Base-by-base conservation (phyloP, 1,140 invertebrate genomes). In the Halotydeus destructor region DNA sequence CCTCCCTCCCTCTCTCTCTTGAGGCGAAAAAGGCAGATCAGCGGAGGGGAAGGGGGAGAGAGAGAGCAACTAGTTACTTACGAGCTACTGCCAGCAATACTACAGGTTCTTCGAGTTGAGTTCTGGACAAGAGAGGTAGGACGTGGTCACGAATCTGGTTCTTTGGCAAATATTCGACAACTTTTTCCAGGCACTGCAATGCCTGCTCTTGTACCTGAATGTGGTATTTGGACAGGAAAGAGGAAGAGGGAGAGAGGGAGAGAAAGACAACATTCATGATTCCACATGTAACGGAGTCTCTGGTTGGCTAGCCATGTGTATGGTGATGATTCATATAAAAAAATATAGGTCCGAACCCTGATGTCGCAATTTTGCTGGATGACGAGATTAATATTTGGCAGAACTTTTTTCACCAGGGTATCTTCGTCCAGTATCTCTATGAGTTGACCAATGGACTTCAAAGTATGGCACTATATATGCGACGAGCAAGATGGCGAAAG, bases 131-230 rank as follows among this genome's bases (percentile, higher is more conserved):
- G 39, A 93, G 67, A 1, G 85, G 86, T 48, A 94, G 66, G 0
- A 96, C 80, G 48, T 88, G 78, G 50, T 93, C 86, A 46, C 88
- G 71, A 34, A 94, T 82, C 55, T 81, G 74, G 35, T 73, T 70
- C 49, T 81, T 76, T 48, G 93, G 84, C 42, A 96, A 63, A 39
- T 81, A 72, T 48, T 78, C 71, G 34, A 89, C 60, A 1, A 78
- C 78, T 43, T 71, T 71, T 54, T 83, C 78, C 25, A 78, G 45
- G 37, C 57, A 59, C 3, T 50, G 46, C 19, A 61, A 46, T 9
- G 57, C 55, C 31, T 55, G 58, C 30, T 52, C 50, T 41, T 58
- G 57, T n/a, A 56, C 56, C 56, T 59, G 46, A 26, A 26, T n/a
- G n/a, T n/a, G n/a, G n/a, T n/a, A n/a, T n/a, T n/a, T n/a, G n/a